Percentiles rank a stretch among this genome's conserved stretches.
phyloP scores from a whole-genome alignment of 2,113 vertebrate genomes.

The Xiphophorus couchianus region DNA sequence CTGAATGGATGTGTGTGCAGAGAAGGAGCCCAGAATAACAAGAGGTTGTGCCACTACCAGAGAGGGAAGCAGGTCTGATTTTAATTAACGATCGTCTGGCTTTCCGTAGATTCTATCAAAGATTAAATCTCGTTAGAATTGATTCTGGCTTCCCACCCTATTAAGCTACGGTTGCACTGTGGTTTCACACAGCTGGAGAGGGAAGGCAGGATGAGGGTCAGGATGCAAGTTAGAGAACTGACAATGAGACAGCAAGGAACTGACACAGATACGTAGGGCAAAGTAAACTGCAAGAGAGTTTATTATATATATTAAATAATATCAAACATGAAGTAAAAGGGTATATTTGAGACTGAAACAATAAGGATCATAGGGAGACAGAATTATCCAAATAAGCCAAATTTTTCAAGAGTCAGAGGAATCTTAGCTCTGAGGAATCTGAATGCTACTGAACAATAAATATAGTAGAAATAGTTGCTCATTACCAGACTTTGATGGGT shows the following conservation, averaged over 20 bases:
- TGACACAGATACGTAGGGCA: background rate
- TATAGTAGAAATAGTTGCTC: slow-evolving; percentile 19
- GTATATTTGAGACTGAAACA: background rate
- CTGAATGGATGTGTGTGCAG: slow-evolving; percentile 56
- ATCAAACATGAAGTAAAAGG: background rate
- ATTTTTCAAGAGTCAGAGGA: background rate
- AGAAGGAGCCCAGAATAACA: slow-evolving; percentile 11
- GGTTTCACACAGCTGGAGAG: slow-evolving; percentile 31
- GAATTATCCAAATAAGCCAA: background rate
- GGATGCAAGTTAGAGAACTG: slow-evolving; percentile 13
- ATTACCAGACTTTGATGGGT: slow-evolving; percentile 37
- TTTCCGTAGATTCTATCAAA: slow-evolving; percentile 59
- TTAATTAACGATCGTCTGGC: slow-evolving; percentile 72
- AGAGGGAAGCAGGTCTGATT: slow-evolving; percentile 58
- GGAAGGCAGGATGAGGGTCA: slow-evolving; percentile 13
- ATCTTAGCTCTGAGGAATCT: slow-evolving; percentile 14
- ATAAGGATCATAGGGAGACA: slow-evolving; percentile 3
- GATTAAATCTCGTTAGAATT: slow-evolving; percentile 75
- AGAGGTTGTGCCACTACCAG: slow-evolving; percentile 8
- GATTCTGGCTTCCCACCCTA: slow-evolving; percentile 59
- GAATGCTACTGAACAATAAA: slow-evolving; percentile 14
- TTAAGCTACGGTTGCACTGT: slow-evolving; percentile 43
- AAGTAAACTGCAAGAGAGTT: background rate
- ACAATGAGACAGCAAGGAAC: slow-evolving; percentile 17
- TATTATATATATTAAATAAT: slow-evolving; percentile 12